Evolutionary conservation across 2,888 invertebrate genomes (phyloP), one percentile per base, ranked within the genome.

Genomic region (Saturnia japonica): DNA sequence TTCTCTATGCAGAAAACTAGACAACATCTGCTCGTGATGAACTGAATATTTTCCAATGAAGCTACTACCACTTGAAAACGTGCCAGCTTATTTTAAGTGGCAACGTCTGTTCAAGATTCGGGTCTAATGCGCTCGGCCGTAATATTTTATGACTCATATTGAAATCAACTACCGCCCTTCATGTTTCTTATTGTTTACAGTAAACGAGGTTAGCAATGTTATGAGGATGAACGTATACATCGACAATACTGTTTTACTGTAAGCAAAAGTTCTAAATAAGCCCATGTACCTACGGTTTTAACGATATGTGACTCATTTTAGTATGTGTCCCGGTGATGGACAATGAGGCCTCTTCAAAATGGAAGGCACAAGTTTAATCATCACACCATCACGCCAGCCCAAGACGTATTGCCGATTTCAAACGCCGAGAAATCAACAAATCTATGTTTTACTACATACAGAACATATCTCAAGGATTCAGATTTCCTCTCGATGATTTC

Each of bases 11-110:
- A 85, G 85, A 87, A 87, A 84, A 85, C 87, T 87, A 78, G 80
- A 87, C 82, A 91, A 88, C 92, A 92, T 92, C 92, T 93, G 93
- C 87, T 89, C 90, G 88, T 92, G 91, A 94, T 91, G 91, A 90
- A 90, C 92, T 91, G 90, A 93, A 93, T 91, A 91, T 88, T 91
- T 89, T 85, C 85, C 86, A 91, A 91, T 90, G 89, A 90, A 91
- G 91, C 91, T 91, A 88, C 88, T 84, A 86, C 87, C 88, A 88
- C 89, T 94, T 93, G 93, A 93, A 91, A 88, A 85, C 90, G 88
- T 93, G 93, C 93, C 93, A 94, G 91, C 87, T 91, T 93, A 93
- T 93, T 93, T 93, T 90, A 92, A 93, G 91, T 91, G 90, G 88
- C 88, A 88, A 90, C 88, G 88, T 88, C 91, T 91, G 91, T 84